Evolutionary conservation across 2,113 vertebrate species (phyloP), one percentile per base, ranked within the genome.

Genomic region (Tretioscincus oriximinensis): DNA sequence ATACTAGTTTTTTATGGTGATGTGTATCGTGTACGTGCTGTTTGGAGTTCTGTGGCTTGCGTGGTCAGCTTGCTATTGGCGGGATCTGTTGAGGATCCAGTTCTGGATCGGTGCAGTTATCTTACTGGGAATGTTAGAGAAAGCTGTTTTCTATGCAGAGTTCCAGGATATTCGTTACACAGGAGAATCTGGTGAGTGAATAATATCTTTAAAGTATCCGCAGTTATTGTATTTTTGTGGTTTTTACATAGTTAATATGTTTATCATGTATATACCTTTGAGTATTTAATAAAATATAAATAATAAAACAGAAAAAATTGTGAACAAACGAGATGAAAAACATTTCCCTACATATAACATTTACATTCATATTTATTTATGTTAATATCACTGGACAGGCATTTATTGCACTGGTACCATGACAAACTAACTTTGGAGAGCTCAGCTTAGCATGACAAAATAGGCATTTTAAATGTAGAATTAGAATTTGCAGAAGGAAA

Each of bases 81-180:
- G 95, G 84, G 98, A 99, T 86, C 95, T 99, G 70, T 89, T 98
- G 83, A 93, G 98, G 89, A 97, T 99, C 91, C 98, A 99, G 94
- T 98, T 97, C 94, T 99, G 98, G 98, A 97, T 99, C 54, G 97
- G 97, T 0, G 97, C 96, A 0, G 97, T 99, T 83, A 99, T 99
- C 90, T 96, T 98, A 88, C 93, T 99, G 74, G 98, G 98, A 64
- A 98, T 99, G 97, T 93, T 99, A 0, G 98, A 99, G 89, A 99
- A 99, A 88, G 98, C 98, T 0, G 97, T 99, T n/a, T 99, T 99
- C 89, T 99, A 99, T 90, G 98, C 98, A 0, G 97, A 98, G 84
- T 98, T 97, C 91, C 97, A 98, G 94, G 98, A 96, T 82, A 98
- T 98, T 81, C 96, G 96, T 60, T 98, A 98, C 92, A 95, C 94